These are phyloP conservation scores for Tortrix viridana DNA, from an alignment of 2,888 invertebrate species.

Conservation along the genomic window DNA sequence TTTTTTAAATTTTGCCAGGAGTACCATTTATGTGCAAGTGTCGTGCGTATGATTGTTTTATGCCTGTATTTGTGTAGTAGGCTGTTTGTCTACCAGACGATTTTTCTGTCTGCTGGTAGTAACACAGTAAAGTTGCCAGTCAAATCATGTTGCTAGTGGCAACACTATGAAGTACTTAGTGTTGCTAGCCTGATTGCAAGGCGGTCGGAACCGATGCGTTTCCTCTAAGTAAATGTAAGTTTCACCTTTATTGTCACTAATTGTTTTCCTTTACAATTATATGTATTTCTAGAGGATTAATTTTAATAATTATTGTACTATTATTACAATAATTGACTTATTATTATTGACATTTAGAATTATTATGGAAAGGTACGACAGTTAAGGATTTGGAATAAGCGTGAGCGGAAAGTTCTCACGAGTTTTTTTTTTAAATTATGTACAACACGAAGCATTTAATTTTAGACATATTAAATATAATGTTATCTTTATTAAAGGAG, in stretches of 20 bases:
- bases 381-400: conserved; percentile 46
- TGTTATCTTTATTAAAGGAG: conserved; percentile 72
- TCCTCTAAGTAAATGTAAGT: conserved; percentile 66
- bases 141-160: conserved; percentile 67
- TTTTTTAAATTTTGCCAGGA: conserved; percentile 27
- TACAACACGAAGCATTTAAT: conserved; percentile 84
- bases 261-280: conserved; percentile 74
- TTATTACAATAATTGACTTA: conserved; percentile 76
- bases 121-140: conserved; percentile 42
- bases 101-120: conserved; percentile 26
- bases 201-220: conserved; percentile 48
- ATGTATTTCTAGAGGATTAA: conserved; percentile 78
- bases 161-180: conserved; percentile 39
- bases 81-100: conserved; percentile 32
- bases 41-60: conserved; percentile 32
- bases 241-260: conserved; percentile 76
- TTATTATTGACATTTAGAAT: conserved; percentile 74
- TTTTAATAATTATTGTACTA: conserved; percentile 77
- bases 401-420: conserved; percentile 29
- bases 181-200: conserved; percentile 62
- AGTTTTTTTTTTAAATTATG: conserved; percentile 66
- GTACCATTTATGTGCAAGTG: conserved; percentile 28
- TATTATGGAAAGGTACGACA: conserved; percentile 71
- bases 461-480: conserved; percentile 81
- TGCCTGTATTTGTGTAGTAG: conserved; percentile 32